These are phyloP conservation scores for Rachycentron canadum DNA, from an alignment of 2,797 vertebrate genomes.

Conservation along the genomic window DNA sequence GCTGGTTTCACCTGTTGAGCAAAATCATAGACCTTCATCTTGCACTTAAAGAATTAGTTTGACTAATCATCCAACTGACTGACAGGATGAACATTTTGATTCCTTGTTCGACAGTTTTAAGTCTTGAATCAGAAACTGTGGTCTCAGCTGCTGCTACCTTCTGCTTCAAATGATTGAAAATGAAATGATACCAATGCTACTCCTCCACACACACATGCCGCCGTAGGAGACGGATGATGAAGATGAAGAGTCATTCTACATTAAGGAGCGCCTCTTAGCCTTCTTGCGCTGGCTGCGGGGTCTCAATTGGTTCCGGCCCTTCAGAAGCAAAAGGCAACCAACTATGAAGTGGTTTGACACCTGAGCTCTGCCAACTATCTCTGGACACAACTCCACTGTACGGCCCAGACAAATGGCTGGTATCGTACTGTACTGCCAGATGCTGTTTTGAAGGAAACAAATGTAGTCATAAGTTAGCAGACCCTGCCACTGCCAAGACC, in stretches of 20 bases:
- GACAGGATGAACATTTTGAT: not conserved
- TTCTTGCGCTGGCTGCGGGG: slow-evolving; percentile 88
- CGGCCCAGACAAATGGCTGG: not conserved
- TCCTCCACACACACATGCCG: slow-evolving; percentile 66
- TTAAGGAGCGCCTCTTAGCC: slow-evolving; percentile 84
- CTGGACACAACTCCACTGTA: slow-evolving; percentile 55
- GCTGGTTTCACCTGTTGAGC: no score
- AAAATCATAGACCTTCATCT: no score
- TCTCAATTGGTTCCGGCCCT: slow-evolving; percentile 80
- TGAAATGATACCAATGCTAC: no score
- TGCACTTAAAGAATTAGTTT: not conserved
- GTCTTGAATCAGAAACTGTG: not conserved
- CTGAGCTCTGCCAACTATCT: slow-evolving; percentile 52
- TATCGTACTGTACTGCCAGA: not conserved
- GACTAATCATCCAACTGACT: not conserved
- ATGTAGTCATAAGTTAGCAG: not conserved
- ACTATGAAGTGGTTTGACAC: slow-evolving; percentile 73
- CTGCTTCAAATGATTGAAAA: no score
- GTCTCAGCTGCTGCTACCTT: no score
- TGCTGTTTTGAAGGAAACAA: no score
- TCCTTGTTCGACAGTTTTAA: not conserved
- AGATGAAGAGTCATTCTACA: slow-evolving; percentile 82
- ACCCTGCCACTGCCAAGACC: not conserved
- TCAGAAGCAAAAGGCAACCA: slow-evolving; percentile 89
- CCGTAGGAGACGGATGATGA: slow-evolving; percentile 78